Base-by-base conservation (phyloP, 2,113 vertebrate genomes). In the Dasyornis broadbenti region DNA sequence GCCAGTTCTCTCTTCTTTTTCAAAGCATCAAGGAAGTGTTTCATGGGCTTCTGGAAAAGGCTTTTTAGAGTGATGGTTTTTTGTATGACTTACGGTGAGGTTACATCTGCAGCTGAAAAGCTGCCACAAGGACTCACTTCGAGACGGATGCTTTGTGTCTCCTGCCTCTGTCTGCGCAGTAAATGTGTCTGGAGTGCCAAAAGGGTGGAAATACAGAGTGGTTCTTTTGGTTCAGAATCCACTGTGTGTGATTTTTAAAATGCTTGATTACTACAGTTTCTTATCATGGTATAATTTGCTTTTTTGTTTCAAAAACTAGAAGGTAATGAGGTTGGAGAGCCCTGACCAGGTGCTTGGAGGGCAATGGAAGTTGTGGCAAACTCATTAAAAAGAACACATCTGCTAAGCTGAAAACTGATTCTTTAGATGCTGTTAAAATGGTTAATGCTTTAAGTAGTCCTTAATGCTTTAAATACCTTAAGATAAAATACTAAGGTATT, bases 11-110 rank as follows among this genome's bases (percentile, higher is more conserved):
- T 80, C 22, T 57, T 73, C 45, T 44, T 87, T 72, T 75, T 52
- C 82, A 86, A 15, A 85, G 57, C 78, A 82, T 45, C 82, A 49
- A 60, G 78, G 66, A 93, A 79, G 31, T 45, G 37, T 90, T 90
- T 72, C 2, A 6, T 50, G 66, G 75, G 53, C 75, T 96, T 93
- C 88, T 94, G 94, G 78, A 90, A 93, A 93, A 88, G 64, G 59
- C 63, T 85, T 90, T 95, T 85, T 88, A 61, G 66, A 90, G 63
- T 21, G 82, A 9, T 91, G 37, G 0, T 17, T 85, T 79, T 59
- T 54, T 69, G 50, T 63, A n/a, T 66, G 71, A 45, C 59, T 93
- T 94, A 83, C 0, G 1, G 64, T 63, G 95, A 93, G 60, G 69
- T 78, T 95, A 42, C 86, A 78, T 83, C 90, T 2, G 39, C 71